Percentiles rank a stretch among this genome's conserved stretches.
phyloP scores from a whole-genome alignment of 2,797 vertebrate genomes.

The Manis javanica region DNA sequence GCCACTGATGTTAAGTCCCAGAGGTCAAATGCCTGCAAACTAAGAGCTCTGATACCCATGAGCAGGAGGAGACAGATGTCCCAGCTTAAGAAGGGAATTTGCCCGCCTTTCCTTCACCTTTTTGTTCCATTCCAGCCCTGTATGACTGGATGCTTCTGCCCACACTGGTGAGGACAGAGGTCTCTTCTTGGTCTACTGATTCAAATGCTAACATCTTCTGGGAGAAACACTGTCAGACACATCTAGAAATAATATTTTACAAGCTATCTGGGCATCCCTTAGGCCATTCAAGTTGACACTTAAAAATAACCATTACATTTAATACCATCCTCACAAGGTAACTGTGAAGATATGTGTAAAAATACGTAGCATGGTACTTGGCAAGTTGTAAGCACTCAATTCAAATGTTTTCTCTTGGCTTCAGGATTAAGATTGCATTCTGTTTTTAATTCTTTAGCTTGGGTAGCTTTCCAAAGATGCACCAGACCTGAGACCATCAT shows the following conservation, averaged over 20 bases:
- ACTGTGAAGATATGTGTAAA: neutral
- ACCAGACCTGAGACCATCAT: neutral
- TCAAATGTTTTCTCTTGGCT: neutral
- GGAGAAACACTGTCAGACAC: neutral
- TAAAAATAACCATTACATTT: neutral
- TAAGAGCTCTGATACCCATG: neutral
- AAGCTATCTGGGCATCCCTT: neutral
- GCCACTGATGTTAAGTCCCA: neutral
- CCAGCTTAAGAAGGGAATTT: neutral
- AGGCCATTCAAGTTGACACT: neutral
- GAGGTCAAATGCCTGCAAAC: neutral
- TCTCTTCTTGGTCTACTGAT: neutral
- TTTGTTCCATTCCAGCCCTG: neutral
- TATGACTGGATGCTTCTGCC: neutral
- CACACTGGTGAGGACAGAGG: neutral
- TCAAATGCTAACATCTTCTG: neutral
- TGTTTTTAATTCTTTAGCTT: neutral
- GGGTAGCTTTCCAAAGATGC: neutral
- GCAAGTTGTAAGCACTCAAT: neutral
- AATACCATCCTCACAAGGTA: neutral
- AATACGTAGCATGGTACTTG: neutral
- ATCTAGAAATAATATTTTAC: neutral
- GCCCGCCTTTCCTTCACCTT: neutral
- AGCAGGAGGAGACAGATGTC: neutral
- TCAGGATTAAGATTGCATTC: neutral